phyloP scores from a whole-genome alignment of 2,888 invertebrate species.

The Dichetophora obliterata region DNA sequence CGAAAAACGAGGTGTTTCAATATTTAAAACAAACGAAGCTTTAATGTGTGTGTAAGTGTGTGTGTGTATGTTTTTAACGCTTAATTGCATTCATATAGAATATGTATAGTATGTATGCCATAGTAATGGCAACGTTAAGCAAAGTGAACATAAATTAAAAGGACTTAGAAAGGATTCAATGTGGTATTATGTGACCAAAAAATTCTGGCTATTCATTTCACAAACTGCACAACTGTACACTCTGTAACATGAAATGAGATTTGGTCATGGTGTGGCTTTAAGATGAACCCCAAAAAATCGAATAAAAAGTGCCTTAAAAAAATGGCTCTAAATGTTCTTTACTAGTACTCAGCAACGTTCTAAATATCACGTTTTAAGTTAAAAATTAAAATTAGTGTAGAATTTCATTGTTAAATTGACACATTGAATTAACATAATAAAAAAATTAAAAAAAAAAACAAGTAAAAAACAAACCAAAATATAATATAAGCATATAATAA shows the following conservation, averaged over 20 bases:
- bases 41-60: not conserved
- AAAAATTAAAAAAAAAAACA: too few species aligned
- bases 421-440: not conserved
- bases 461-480: too few species aligned
- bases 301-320: too few species aligned
- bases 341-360: too few species aligned
- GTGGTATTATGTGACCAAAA: conserved; percentile 14
- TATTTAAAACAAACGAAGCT: not conserved
- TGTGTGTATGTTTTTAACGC: not conserved
- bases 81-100: not conserved
- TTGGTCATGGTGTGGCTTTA: not conserved
- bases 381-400: not conserved
- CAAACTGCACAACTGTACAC: too few species aligned
- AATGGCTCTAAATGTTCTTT: too few species aligned
- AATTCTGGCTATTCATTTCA: not conserved
- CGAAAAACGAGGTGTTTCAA: not conserved
- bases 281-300: too few species aligned
- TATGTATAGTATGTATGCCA: not conserved
- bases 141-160: conserved; percentile 16
- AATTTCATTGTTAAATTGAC: not conserved
- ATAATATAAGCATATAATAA: not conserved
- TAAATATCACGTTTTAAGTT: not conserved
- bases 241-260: not conserved
- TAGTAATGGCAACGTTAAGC: not conserved
- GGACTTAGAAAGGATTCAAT: conserved; percentile 10